Evolutionary conservation across 64 coral and sea anemone genomes (phyloP), one percentile per base, ranked within the genome.

Genomic region (Porites lutea): DNA sequence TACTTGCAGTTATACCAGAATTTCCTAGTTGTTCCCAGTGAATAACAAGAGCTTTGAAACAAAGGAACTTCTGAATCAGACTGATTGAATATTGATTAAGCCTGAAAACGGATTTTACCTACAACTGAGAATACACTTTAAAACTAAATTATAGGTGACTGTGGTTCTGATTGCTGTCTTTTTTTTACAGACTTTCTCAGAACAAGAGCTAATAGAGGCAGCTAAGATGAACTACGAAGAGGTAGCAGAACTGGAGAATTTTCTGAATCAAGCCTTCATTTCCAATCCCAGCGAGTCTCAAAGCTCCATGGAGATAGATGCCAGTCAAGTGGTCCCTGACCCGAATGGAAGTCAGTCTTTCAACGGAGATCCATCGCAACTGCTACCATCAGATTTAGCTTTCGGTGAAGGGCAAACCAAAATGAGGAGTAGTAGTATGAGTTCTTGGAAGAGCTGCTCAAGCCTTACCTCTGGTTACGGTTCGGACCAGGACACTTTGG

Each of bases 401-500:
- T 19, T 84, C 45, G 62, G 48, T n/a, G 62, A 47, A 7, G 81
- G 69, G 50, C 16, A 50, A 1, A 12, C 7, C 63, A 67, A 64
- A 52, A 18, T 52, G 0, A 84, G 63, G 68, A 84, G 15, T 5
- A 65, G 37, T 65, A 75, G 81, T 47, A 49, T 91, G 3, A 69
- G 57, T 2, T 91, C 89, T 15, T 91, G 89, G 89, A 73, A 80
- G 57, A 91, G 89, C 12, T 52, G 55, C 13, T 91, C 89, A 4
- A 91, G 89, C 47, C 48, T 91, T 21, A 83, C 89, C 5, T 91
- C 89, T 50, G 89, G 89, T 15, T 91, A 91, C 13, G 53, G 20
- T 6, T 91, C 89, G 37, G 89, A 91, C 84, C 27, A 37, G 27
- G 53, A 80, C 12, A 83, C 37, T 65, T 16, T 50, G 6, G 21